phyloP scores from a whole-genome alignment of 53 echinoderm and acorn worm species.

The Hippasteria phrygiana region DNA sequence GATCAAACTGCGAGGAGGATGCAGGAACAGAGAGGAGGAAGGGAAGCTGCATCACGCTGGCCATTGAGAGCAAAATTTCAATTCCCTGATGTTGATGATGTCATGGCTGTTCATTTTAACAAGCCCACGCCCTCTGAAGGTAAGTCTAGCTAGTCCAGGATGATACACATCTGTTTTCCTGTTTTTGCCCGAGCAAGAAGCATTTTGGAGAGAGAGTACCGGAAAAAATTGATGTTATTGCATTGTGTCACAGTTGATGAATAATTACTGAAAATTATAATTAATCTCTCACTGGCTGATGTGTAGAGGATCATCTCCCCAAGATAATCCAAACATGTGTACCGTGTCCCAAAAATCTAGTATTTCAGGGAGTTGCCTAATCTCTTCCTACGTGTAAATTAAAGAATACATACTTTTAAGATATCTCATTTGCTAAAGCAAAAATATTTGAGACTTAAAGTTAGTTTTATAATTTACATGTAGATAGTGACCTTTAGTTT shows the following conservation, averaged over 20 bases:
- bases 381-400: background rate
- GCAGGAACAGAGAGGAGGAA: conserved; percentile 18
- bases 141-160: background rate
- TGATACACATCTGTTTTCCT: background rate
- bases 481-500: too few species aligned
- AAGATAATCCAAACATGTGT: too few species aligned
- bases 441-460: too few species aligned
- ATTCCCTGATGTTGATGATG: conserved; percentile 52
- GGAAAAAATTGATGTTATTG: too few species aligned
- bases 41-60: background rate
- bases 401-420: background rate
- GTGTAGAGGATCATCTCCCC: too few species aligned
- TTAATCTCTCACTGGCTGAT: too few species aligned
- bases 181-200: background rate
- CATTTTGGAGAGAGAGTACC: too few species aligned
- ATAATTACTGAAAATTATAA: too few species aligned
- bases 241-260: too few species aligned
- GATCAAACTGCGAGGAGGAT: background rate
- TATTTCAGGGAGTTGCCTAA: too few species aligned
- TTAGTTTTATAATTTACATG: too few species aligned
- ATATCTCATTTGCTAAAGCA: background rate
- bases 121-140: conserved; percentile 32
- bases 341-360: too few species aligned
- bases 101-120: conserved; percentile 41
- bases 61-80: conserved; percentile 39